Base-by-base conservation (phyloP, 2,113 vertebrate species). In the Chamaea fasciata region DNA sequence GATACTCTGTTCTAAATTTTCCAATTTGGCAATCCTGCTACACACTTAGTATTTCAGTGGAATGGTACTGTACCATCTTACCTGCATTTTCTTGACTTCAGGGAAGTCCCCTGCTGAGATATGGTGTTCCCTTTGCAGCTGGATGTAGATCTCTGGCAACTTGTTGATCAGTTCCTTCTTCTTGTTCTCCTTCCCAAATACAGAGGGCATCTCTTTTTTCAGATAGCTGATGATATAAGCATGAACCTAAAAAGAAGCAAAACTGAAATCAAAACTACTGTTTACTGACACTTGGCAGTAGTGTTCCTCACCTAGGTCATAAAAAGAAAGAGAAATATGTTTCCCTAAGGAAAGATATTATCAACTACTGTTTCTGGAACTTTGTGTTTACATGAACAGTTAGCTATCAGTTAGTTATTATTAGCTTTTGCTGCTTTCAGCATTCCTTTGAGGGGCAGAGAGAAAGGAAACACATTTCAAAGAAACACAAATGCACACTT, bases 41-140 rank as follows among this genome's bases (percentile, higher is more conserved):
- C 7, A 74, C 87, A 70, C 31, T 53, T 24, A 46, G 42, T 47
- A 52, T 42, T 83, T 52, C 50, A 75, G 26, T 41, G 62, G 15
- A 68, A 89, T 18, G 41, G 24, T 31, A 69, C 42, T 37, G 37
- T 76, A 70, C 17, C n/a, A 79, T 46, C 9, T 70, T 98, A 99
- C 99, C 99, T 99, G 99, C 99, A 99, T 99, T 96, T 98, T 98
- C 92, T 96, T 95, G 87, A 99, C 98, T 53, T 98, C 99, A 41
- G 99, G 99, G 93, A 99, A 99, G 97, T 99, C 99, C 10, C 99
- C 99, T 9, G 99, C 97, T 57, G 99, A 99, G 94, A 99, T 99
- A 96, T 99, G 99, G 74, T 99, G 97, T 91, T 99, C 99, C 44
- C 98, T 98, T 97, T 99, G 99, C 63, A 99, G 98, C 84, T 98